Conservation (phyloP, 2,888 invertebrate genomes). For the Apamea crenata region DNA sequence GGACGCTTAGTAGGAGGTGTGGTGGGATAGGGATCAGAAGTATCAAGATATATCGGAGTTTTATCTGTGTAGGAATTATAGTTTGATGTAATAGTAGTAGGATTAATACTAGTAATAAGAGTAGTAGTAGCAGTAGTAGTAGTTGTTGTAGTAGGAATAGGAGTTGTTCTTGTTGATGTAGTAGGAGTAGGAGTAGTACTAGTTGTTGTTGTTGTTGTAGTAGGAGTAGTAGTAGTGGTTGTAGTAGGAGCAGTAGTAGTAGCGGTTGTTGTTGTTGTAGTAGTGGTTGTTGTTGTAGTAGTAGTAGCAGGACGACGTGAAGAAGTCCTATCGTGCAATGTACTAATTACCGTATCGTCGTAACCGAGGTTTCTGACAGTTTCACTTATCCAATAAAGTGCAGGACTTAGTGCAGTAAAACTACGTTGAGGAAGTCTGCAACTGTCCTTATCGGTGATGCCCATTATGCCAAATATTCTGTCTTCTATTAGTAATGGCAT, state of each 20-base stretch:
- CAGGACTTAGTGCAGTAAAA: slow-evolving; percentile 71
- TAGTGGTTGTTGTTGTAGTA: background rate
- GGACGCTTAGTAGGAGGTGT: background rate
- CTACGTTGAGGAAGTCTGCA: slow-evolving; percentile 65
- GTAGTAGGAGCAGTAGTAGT: background rate
- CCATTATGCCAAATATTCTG: slow-evolving; percentile 72
- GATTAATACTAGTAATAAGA: background rate
- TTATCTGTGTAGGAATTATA: background rate
- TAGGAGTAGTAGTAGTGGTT: background rate
- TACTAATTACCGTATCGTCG: slow-evolving; percentile 25
- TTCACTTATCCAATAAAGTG: slow-evolving; percentile 73
- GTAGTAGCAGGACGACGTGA: background rate
- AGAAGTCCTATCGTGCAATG: slow-evolving; percentile 17
- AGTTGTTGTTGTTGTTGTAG: background rate
- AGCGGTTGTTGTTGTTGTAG: no score
- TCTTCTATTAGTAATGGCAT: slow-evolving; percentile 75
- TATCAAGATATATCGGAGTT: background rate
- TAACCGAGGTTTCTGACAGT: slow-evolving; percentile 50
- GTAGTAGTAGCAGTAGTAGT: background rate
- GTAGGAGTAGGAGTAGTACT: background rate
- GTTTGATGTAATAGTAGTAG: no score
- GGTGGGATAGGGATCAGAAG: background rate
- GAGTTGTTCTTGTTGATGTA: background rate
- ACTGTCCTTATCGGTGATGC: slow-evolving; percentile 46
- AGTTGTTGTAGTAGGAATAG: background rate